phyloP scores from a whole-genome alignment of 2,113 vertebrate genomes.

The Salvelinus namaycush region DNA sequence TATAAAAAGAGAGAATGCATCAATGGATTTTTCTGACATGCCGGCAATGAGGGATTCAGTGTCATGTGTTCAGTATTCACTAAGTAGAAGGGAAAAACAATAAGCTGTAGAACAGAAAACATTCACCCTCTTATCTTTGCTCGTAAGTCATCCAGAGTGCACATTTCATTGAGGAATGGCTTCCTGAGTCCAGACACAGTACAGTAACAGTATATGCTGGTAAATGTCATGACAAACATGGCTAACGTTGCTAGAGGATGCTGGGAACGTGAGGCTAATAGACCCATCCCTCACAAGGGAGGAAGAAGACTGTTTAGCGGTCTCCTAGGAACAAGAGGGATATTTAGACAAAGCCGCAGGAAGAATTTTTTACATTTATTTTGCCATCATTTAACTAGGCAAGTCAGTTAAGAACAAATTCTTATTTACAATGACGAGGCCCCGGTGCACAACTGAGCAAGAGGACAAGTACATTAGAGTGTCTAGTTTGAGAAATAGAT shows the following conservation, averaged over 20 bases:
- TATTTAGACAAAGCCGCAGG: background rate
- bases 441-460: too few species aligned
- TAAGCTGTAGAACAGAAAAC: background rate
- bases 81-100: background rate
- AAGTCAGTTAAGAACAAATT: too few species aligned
- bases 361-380: background rate
- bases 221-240: constrained; percentile 51
- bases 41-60: background rate
- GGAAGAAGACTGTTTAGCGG: constrained; percentile 57
- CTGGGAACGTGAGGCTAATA: constrained; percentile 51
- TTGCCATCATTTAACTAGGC: too few species aligned
- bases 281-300: constrained; percentile 47
- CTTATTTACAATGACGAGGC: too few species aligned
- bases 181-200: background rate
- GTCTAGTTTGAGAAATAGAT: too few species aligned
- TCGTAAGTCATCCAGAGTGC: background rate
- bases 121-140: background rate
- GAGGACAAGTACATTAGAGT: too few species aligned
- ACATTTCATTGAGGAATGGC: background rate
- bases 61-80: background rate
- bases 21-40: background rate
- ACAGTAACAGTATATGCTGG: constrained; percentile 20
- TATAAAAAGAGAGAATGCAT: background rate
- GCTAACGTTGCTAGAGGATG: constrained; percentile 32
- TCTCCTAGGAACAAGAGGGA: background rate